Evolutionary conservation across 1,140 invertebrate species (phyloP).

Genomic region (Zeugodacus cucurbitae): DNA sequence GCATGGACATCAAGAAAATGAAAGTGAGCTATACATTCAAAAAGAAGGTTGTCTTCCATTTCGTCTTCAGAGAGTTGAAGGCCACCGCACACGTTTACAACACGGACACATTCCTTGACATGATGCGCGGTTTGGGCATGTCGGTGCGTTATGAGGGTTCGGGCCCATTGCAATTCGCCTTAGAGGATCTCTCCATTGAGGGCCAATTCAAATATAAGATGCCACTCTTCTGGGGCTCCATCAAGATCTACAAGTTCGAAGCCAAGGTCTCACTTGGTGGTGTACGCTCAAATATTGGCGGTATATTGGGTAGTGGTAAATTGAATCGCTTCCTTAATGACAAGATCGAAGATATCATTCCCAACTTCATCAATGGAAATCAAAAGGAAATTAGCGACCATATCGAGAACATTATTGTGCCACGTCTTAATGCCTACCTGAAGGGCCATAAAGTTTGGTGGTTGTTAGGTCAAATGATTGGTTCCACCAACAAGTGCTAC

Average conservation of each 20-base stretch:
- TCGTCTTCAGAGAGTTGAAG: constrained; percentile 51
- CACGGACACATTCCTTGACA: constrained; percentile 55
- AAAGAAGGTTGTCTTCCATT: constrained; percentile 60
- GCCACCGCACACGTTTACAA: constrained; percentile 53
- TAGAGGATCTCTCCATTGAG: constrained; percentile 55
- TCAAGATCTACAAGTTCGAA: constrained; percentile 62
- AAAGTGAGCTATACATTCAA: constrained; percentile 62
- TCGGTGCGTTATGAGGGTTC: constrained; percentile 57
- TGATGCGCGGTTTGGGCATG: constrained; percentile 54
- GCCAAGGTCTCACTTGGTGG: constrained; percentile 52
- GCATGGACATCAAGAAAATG: constrained; percentile 56
- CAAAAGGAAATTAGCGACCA: constrained; percentile 54
- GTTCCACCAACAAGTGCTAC: constrained; percentile 45
- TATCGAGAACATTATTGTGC: constrained; percentile 54
- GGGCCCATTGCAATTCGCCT: constrained; percentile 53
- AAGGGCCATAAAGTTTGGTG: constrained; percentile 62
- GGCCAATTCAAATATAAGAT: constrained; percentile 65
- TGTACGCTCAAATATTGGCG: constrained; percentile 58
- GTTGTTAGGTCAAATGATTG: constrained; percentile 48
- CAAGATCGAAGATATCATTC: constrained; percentile 54
- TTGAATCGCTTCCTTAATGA: constrained; percentile 59
- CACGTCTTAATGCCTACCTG: constrained; percentile 50
- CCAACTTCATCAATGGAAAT: constrained; percentile 55
- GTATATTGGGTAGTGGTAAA: constrained; percentile 57
- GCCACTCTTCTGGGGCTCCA: constrained; percentile 60